A percentile compares a stretch with the other conserved stretches of the same genome.
These are phyloP conservation scores for Nilaparvata lugens DNA, from an alignment of 1,140 invertebrate species.

Conservation along the genomic window DNA sequence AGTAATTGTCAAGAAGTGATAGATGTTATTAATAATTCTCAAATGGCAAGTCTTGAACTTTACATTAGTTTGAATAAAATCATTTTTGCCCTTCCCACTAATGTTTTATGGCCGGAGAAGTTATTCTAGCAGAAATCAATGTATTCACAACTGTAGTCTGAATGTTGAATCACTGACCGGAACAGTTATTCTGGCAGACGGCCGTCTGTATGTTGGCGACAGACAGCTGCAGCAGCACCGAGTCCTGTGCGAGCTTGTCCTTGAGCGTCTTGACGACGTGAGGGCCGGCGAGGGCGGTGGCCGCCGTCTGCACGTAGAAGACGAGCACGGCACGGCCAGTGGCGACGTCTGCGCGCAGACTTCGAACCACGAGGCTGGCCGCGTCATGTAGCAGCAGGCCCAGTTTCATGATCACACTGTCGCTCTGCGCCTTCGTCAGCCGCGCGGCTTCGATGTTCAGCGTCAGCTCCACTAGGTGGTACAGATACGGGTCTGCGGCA, in stretches of 20 bases:
- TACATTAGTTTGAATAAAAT: too few relatives aligned
- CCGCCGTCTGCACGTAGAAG: slow-evolving; percentile 49
- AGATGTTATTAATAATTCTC: too few relatives aligned
- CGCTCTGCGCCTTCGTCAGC: slow-evolving; percentile 63
- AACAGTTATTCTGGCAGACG: slow-evolving; percentile 88
- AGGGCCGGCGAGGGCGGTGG: slow-evolving; percentile 41
- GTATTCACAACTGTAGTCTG: neutral
- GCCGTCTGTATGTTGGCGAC: slow-evolving; percentile 68
- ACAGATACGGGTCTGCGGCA: slow-evolving; percentile 51
- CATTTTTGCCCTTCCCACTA: too few relatives aligned
- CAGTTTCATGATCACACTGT: slow-evolving; percentile 63
- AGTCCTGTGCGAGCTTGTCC: slow-evolving; percentile 57
- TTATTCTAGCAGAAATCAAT: neutral
- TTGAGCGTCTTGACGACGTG: slow-evolving; percentile 52
- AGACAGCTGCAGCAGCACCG: slow-evolving; percentile 58
- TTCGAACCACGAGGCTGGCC: slow-evolving; percentile 50
- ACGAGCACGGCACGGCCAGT: slow-evolving; percentile 47
- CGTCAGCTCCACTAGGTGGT: slow-evolving; percentile 70
- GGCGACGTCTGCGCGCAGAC: slow-evolving; percentile 48
- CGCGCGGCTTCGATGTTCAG: slow-evolving; percentile 52
- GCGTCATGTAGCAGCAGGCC: slow-evolving; percentile 62
- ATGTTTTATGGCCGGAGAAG: neutral
- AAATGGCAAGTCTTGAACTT: too few relatives aligned
- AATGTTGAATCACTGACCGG: slow-evolving; percentile 41
- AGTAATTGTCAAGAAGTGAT: too few relatives aligned